Base-by-base conservation (phyloP, 2,888 invertebrate genomes). In the Oxytorus armatus region DNA sequence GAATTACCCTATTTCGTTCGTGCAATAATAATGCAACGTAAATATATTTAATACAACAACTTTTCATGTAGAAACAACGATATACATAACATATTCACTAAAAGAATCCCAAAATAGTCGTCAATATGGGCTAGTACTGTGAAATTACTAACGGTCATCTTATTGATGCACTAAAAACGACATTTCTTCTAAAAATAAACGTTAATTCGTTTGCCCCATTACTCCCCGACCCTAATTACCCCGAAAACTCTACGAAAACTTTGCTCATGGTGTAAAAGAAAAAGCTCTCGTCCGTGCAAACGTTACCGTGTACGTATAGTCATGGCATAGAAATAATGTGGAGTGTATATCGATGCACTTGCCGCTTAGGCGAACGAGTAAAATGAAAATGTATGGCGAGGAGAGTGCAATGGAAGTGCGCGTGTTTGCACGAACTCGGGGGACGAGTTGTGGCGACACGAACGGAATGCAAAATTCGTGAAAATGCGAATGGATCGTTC, bases 341-440 rank as follows among this genome's bases (percentile, higher is more conserved):
- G 5, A 33, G 25, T 1, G 49, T 42, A n/a, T n/a, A 57, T 65
- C 70, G 55, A 49, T 57, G 55, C 55, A 33, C 29, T 61, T 11
- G 63, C 14, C 5, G 18, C 33, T 68, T 68, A 53, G 73, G 29
- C 74, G 55, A 65, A 44, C 42, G 65, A 63, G n/a, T 33, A 33
- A 14, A 14, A 49, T 7, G 23, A 21, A n/a, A 21, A 25, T 23
- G 10, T 7, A 21, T 23, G 16, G 39, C 7, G 25, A 3, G 61
- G 11, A 16, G 21, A 74, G 51, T 70, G 80, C 72, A 72, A 68
- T 82, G 82, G 81, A 86, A 84, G 83, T 79, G 87, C 88, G 87
- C 88, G 82, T 87, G 78, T 77, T 80, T 84, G 87, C 89, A 87
- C 88, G 88, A 83, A 85, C 75, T 78, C 25, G 39, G 25, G n/a